Conservation (phyloP, 30 jellyfish, hydroid and myxozoan genomes). For the Rhopilema esculentum region DNA sequence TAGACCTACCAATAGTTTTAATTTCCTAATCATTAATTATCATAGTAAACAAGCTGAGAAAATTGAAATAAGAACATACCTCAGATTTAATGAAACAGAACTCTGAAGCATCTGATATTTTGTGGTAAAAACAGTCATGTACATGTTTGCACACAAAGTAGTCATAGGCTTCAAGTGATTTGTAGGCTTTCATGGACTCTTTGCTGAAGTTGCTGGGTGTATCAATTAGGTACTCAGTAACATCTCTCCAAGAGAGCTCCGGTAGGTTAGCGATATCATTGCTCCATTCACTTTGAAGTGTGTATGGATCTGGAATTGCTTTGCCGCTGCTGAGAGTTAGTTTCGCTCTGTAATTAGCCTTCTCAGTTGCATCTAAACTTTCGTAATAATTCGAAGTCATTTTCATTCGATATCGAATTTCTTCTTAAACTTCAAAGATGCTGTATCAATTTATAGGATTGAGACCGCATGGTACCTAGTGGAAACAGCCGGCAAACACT, state of each 20-base stretch:
- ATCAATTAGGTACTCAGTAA: constrained; percentile 1
- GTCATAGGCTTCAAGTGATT: constrained; percentile 7
- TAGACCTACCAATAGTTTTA: background rate
- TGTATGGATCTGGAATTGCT: constrained; percentile 15
- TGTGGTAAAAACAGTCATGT: background rate
- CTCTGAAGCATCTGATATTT: background rate
- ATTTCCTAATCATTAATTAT: background rate
- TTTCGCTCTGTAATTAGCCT: background rate
- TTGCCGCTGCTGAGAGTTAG: background rate
- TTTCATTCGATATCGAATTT: background rate
- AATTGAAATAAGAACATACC: background rate
- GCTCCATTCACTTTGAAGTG: background rate
- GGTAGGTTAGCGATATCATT: background rate
- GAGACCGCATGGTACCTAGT: background rate
- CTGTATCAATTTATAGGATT: background rate
- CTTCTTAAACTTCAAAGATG: background rate
- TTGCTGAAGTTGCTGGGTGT: constrained; percentile 12
- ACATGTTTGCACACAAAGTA: constrained; percentile 12
- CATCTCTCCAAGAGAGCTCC: constrained; percentile 9
- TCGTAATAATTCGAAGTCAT: background rate
- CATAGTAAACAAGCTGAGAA: background rate
- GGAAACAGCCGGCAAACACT: background rate
- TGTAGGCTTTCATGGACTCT: constrained; percentile 21
- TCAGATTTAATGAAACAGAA: background rate
- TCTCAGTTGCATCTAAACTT: background rate